A percentile compares a stretch with the other conserved stretches of the same genome.
Evolutionary conservation across 2,113 vertebrate genomes (phyloP).

Genomic region (Lophius piscatorius): DNA sequence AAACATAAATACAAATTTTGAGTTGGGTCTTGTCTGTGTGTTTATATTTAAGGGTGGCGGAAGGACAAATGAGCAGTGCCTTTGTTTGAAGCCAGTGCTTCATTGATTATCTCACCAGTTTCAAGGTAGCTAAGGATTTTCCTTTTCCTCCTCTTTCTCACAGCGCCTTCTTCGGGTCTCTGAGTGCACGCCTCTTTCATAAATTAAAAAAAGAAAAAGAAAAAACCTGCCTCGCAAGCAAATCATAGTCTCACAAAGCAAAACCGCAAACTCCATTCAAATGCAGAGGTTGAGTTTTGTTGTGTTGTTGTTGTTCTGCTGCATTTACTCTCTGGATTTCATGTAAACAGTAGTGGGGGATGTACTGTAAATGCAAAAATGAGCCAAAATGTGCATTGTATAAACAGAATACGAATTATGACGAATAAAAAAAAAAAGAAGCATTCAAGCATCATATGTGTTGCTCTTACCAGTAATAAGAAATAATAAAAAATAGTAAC

Average conservation of each 20-base stretch:
- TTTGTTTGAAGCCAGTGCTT: constrained; percentile 30
- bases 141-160: constrained; percentile 36
- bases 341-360: too few relatives aligned
- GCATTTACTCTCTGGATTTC: constrained; percentile 22
- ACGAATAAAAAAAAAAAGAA: too few relatives aligned
- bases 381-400: too few relatives aligned
- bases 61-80: background rate
- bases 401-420: too few relatives aligned
- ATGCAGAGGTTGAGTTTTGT: too few relatives aligned
- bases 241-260: constrained; percentile 5
- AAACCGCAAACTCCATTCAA: constrained; percentile 33
- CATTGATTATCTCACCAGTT: constrained; percentile 46
- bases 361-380: too few relatives aligned
- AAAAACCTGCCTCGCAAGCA: constrained; percentile 56
- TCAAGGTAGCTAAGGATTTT: constrained; percentile 47
- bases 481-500: too few relatives aligned
- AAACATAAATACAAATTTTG: constrained; percentile 28
- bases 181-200: constrained; percentile 41
- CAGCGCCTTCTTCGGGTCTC: constrained; percentile 18
- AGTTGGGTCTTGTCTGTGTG: constrained; percentile 35
- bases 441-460: too few relatives aligned
- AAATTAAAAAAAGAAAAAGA: constrained; percentile 31
- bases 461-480: too few relatives aligned
- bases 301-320: constrained; percentile 23
- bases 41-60: background rate